Conservation (phyloP, 2,113 vertebrate species). For the Conger conger region DNA sequence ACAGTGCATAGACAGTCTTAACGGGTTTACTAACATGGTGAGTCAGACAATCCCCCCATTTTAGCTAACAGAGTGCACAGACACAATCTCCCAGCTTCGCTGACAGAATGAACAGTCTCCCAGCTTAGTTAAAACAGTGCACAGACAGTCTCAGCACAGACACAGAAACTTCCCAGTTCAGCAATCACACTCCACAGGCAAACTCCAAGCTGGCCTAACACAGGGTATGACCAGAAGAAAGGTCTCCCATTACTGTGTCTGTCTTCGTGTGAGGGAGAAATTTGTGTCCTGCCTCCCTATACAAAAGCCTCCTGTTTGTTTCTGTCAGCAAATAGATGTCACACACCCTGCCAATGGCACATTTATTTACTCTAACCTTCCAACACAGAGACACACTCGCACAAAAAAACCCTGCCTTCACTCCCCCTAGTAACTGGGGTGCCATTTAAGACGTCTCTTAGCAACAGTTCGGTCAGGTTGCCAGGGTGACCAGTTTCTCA, state of each 20-base stretch:
- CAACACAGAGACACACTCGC: constrained; percentile 36
- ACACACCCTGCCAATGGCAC: constrained; percentile 64
- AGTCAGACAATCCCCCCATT: too few species aligned
- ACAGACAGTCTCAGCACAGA: not conserved
- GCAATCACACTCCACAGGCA: too few species aligned
- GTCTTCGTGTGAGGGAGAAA: not conserved
- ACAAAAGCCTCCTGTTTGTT: constrained; percentile 54
- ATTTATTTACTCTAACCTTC: constrained; percentile 63
- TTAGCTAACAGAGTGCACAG: not conserved
- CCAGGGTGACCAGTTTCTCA: not conserved
- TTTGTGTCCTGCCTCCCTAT: constrained; percentile 39
- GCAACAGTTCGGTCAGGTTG: not conserved
- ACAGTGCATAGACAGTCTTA: too few species aligned
- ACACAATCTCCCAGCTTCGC: not conserved
- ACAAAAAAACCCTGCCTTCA: constrained; percentile 35
- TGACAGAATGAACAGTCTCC: not conserved
- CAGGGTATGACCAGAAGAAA: not conserved
- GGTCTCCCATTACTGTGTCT: constrained; percentile 24
- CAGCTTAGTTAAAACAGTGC: not conserved
- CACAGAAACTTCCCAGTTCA: not conserved
- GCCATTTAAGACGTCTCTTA: not conserved
- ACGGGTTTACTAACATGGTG: too few species aligned
- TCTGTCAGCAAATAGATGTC: constrained; percentile 47
- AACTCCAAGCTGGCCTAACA: not conserved
- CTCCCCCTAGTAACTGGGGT: not conserved